Percentiles rank a stretch among this genome's conserved stretches.
Conservation (phyloP, 2,113 vertebrate species). For the Erythrocercus mccallii region DNA sequence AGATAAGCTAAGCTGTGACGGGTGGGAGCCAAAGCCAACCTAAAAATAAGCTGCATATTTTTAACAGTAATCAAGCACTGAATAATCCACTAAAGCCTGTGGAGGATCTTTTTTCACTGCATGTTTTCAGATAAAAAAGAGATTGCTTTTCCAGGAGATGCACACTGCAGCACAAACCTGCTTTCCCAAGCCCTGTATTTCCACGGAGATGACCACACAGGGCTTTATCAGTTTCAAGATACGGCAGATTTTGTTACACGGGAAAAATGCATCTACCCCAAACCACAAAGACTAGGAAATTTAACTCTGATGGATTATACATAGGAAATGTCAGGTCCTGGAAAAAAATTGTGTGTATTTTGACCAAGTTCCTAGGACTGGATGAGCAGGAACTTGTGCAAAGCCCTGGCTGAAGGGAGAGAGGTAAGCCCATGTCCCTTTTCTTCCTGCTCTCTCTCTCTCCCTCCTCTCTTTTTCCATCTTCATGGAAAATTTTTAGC, state of each 20-base stretch:
- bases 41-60: conserved; percentile 11
- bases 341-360: neutral
- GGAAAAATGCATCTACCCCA: neutral
- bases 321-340: neutral
- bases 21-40: neutral
- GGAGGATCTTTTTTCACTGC: neutral
- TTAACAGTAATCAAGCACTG: neutral
- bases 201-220: neutral
- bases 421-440: neutral
- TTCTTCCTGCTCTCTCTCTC: neutral
- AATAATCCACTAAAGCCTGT: neutral
- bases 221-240: neutral
- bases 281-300: neutral
- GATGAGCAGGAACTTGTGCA: neutral
- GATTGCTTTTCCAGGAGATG: neutral
- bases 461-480: neutral
- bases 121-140: neutral
- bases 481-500: neutral
- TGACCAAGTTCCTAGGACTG: neutral
- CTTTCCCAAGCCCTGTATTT: neutral
- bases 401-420: neutral
- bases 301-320: neutral
- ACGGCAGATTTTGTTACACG: neutral
- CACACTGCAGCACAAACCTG: neutral
- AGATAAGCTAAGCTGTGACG: neutral